Conservation (phyloP, 1,140 invertebrate species). For the Varroa destructor region DNA sequence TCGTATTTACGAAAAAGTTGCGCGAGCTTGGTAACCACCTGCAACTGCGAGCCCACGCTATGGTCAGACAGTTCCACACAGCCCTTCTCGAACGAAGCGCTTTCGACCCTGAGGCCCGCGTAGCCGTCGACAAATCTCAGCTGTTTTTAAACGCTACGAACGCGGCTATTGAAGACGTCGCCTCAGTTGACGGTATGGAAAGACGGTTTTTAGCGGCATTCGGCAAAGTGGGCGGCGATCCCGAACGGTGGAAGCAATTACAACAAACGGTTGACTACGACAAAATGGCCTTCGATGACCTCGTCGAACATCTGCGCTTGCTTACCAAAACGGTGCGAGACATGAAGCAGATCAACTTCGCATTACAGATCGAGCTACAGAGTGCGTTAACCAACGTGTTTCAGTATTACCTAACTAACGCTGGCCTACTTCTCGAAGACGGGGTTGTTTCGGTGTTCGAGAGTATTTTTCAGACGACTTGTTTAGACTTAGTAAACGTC, state of each 20-base stretch:
- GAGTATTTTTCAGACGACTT: conserved; percentile 4
- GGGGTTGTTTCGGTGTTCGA: conserved; percentile 1
- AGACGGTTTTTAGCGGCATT: neutral
- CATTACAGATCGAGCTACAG: conserved; percentile 7
- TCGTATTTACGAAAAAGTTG: neutral
- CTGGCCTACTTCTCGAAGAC: neutral
- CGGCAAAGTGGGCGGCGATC: conserved; percentile 11
- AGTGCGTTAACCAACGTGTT: conserved; percentile 7
- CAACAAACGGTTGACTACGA: conserved; percentile 22
- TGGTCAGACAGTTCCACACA: conserved; percentile 1
- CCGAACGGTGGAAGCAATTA: neutral
- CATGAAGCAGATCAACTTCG: conserved; percentile 13
- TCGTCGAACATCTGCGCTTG: conserved; percentile 4
- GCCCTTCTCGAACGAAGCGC: conserved; percentile 11
- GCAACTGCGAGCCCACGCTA: conserved; percentile 3
- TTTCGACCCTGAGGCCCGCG: neutral
- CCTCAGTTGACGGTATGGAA: conserved; percentile 1
- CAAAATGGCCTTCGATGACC: neutral
- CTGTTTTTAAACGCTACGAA: neutral
- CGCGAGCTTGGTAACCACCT: conserved; percentile 1
- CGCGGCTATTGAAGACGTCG: neutral
- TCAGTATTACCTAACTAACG: conserved; percentile 12
- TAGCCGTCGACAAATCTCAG: neutral
- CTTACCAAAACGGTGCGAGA: conserved; percentile 3
- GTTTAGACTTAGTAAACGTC: neutral